Evolutionary conservation across 2,888 invertebrate species (phyloP), one percentile per base, ranked within the genome.

Genomic region (Auanema sp.): DNA sequence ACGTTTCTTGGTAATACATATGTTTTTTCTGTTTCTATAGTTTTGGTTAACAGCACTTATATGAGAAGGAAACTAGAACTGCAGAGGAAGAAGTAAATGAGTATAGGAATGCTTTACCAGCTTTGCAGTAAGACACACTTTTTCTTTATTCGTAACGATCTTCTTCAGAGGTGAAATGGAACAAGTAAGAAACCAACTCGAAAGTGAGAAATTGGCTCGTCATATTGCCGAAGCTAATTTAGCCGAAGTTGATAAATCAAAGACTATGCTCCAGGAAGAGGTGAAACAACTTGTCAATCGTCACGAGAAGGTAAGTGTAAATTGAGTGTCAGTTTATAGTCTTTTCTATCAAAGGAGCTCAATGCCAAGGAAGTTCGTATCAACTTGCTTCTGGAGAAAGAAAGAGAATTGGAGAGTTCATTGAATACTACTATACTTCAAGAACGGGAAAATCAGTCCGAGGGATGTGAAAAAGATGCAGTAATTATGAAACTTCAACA

Each of bases 181-280:
- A 24, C 63, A 64, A 2, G 43, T 66, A 14, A 49, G 66, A 50
- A 65, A 60, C 1, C 58, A 70, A 25, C 51, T 70, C 16, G 72
- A 72, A 14, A 70, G 66, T 53, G 72, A 72, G 51, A 62, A 55
- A 43, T 23, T 68, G 21, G 64, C 61, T 14, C 24, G 68, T 8
- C 47, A 57, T 14, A 55, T 64, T 49, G 64, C 55, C 4, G 96
- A 97, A 84, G 94, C 96, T 86, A 92, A 91, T 0, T 91, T 96
- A 0, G 91, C 92, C 25, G 95, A 96, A n/a, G 59, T 70, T 21
- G 96, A 97, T 85, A 96, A 95, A 85, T 95, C 97, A 85, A 92
- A 93, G 85, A 94, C 94, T 0, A 92, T 96, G 90, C 91, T 76
- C 16, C 69, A 72, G 23, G 70, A 69, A 61, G 77, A 77, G 55